These are phyloP conservation scores for Stratiomys singularior DNA, from an alignment of 2,888 invertebrate species.

Conservation along the genomic window DNA sequence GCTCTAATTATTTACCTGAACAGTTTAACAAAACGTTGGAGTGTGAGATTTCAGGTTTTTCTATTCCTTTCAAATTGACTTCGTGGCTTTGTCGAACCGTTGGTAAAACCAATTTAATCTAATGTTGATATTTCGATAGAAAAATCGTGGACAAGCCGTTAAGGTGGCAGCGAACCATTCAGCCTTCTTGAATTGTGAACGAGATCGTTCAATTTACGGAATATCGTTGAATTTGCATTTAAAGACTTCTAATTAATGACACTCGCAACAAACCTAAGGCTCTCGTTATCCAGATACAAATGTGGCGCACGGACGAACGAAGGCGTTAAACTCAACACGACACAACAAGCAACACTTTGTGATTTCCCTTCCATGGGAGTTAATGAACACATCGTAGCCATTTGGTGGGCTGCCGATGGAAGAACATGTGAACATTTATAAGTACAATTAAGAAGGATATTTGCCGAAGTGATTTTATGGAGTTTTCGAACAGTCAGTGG, in stretches of 20 bases:
- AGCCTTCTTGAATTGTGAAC: conserved; percentile 32
- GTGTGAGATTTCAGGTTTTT: conserved; percentile 37
- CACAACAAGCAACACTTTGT: conserved; percentile 26
- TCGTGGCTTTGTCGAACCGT: conserved; percentile 23
- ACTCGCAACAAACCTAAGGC: neutral
- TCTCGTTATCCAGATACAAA: neutral
- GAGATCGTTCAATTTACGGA: conserved; percentile 46
- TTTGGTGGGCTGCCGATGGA: conserved; percentile 29
- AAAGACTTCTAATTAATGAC: conserved; percentile 44
- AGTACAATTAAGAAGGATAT: neutral
- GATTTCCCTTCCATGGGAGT: conserved; percentile 28
- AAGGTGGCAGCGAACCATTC: conserved; percentile 33
- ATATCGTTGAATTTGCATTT: conserved; percentile 44
- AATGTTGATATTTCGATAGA: conserved; percentile 41
- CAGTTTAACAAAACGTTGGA: conserved; percentile 39
- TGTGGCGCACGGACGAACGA: conserved; percentile 33
- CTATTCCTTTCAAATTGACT: neutral
- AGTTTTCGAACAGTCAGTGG: too few relatives aligned
- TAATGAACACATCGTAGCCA: conserved; percentile 42
- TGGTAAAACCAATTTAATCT: conserved; percentile 43
- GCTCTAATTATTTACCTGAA: conserved; percentile 40
- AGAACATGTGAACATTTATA: neutral
- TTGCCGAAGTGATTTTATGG: neutral
- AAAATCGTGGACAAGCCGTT: conserved; percentile 45
- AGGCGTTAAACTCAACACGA: conserved; percentile 45